These are phyloP conservation scores for Mola mola DNA, from an alignment of 2,113 vertebrate genomes.

Conservation along the genomic window DNA sequence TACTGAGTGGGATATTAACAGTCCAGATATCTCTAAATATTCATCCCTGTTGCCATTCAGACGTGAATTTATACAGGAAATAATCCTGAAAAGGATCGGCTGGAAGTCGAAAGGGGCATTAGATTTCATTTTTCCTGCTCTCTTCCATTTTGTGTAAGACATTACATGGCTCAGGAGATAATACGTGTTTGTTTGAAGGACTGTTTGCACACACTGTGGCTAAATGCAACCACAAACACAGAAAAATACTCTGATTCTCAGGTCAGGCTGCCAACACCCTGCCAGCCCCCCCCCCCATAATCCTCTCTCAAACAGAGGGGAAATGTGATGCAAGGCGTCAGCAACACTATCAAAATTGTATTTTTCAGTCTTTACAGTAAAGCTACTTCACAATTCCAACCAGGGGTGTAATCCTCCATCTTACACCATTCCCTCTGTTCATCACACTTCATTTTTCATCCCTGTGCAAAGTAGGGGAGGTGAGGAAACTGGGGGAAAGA, in stretches of 20 bases:
- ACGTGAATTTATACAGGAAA: neutral
- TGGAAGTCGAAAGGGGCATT: neutral
- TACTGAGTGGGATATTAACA: neutral
- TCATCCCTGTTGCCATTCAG: neutral
- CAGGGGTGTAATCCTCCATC: conserved; percentile 76
- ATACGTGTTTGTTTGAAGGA: conserved; percentile 31
- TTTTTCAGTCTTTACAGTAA: conserved; percentile 76
- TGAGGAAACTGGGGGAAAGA: conserved; percentile 78
- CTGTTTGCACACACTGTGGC: conserved; percentile 23
- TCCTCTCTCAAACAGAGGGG: conserved; percentile 64
- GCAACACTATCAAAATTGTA: conserved; percentile 75
- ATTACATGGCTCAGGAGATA: conserved; percentile 13
- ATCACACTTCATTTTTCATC: conserved; percentile 76
- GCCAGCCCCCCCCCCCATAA: conserved; percentile 64
- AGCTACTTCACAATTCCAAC: conserved; percentile 72
- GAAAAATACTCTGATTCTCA: conserved; percentile 62
- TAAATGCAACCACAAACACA: conserved; percentile 57
- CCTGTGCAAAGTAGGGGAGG: conserved; percentile 69
- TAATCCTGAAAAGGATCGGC: neutral
- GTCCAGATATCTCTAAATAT: neutral
- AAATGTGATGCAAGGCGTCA: conserved; percentile 78
- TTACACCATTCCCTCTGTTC: conserved; percentile 71
- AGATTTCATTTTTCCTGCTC: neutral
- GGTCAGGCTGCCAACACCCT: conserved; percentile 62
- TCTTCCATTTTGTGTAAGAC: neutral